phyloP scores from a whole-genome alignment of 2,113 vertebrate species.

The Fulica atra region DNA sequence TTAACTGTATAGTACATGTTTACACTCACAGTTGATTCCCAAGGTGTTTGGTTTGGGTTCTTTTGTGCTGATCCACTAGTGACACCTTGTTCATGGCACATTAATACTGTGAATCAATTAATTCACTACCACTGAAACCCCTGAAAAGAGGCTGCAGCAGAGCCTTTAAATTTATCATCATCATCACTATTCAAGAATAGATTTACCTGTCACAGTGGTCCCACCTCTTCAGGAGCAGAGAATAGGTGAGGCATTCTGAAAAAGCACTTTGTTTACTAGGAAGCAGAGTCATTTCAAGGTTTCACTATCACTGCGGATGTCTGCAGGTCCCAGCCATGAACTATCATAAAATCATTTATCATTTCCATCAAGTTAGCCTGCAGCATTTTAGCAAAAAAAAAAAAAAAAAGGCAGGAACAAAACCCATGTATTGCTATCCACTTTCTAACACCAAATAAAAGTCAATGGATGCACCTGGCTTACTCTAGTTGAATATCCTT shows the following conservation, averaged over 20 bases:
- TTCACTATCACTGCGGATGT: background rate
- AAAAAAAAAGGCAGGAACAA: background rate
- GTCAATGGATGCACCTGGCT: background rate
- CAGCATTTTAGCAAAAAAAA: background rate
- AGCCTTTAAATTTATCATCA: background rate
- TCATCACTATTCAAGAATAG: background rate
- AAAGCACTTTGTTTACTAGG: background rate
- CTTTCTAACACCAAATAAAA: background rate
- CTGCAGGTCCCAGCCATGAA: background rate
- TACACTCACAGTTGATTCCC: background rate
- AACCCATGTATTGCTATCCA: fast-evolving
- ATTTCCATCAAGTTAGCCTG: background rate
- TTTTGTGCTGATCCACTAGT: background rate
- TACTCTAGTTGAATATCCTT: background rate
- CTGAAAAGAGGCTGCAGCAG: background rate
- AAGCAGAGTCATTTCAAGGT: background rate
- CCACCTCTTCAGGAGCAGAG: background rate
- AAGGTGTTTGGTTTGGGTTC: background rate
- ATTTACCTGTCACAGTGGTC: background rate
- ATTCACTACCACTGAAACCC: background rate
- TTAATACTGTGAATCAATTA: background rate
- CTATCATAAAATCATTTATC: background rate
- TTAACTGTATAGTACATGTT: background rate
- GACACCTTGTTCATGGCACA: background rate
- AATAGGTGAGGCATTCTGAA: fast-evolving